Base-by-base conservation (phyloP, 2,797 vertebrate species). In the Liasis olivaceus region DNA sequence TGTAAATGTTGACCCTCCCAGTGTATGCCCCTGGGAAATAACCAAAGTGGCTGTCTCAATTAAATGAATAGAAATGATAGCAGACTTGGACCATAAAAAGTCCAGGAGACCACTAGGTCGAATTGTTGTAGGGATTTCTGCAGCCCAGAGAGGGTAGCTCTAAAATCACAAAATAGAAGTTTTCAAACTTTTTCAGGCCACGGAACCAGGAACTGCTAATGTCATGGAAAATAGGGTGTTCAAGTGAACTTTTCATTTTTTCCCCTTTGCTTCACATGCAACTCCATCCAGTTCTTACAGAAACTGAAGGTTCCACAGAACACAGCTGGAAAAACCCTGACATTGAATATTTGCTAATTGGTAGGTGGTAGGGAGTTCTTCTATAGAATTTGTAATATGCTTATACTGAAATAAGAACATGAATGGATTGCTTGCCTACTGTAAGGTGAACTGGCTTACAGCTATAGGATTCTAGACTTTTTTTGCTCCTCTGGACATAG, bases 321-420 rank as follows among this genome's bases (percentile, higher is more conserved):
- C 51, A 51, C 51, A 51, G 7, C 7, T 51, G 51, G 51, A 51
- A 51, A 51, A 51, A 51, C 51, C 51, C 51, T 51, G 51, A 51
- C 24, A 51, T 11, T 51, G 24, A 54, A 85, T 56, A 85, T 62
- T 13, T 36, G 42, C 20, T 62, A 47, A 6, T 63, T 88, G 51
- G 51, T 51, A 51, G 51, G 51, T 51, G 51, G 4, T 51, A 77
- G 42, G n/a, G 20, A 7, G 5, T 1, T 31, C 47, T 24, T 91
- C 60, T 81, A 54, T 63, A 54, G 69, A 63, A 11, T 72, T 0
- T 0, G 0, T 85, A 84, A 5, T 6, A 84, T 87, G n/a, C 87
- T 24, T 90, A 93, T 94, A 89, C n/a, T 47, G 3, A 47, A 66
- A 94, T 85, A 95, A 91, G 47, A 12, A 28, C 56, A 12, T 31